Base-by-base conservation (phyloP, 2,888 invertebrate genomes). In the Epistrophe grossulariae region DNA sequence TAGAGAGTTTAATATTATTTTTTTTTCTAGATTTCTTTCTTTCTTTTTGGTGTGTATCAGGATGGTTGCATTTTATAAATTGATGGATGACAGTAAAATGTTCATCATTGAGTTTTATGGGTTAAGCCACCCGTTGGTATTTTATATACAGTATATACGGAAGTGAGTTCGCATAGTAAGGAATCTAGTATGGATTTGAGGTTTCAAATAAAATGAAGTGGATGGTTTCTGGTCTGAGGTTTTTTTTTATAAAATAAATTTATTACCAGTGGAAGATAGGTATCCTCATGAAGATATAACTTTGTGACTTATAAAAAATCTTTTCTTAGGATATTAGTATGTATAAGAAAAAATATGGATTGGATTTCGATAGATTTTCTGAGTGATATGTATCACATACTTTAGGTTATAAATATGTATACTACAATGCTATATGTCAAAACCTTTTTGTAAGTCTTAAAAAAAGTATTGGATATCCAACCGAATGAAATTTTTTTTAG, bases 41-140 rank as follows among this genome's bases (percentile, higher is more conserved):
- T 1, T 17, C 55, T 13, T 40, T 24, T 52, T 48, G 19, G 52
- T 31, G 40, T 19, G 52, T 19, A n/a, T 57, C 35, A n/a, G 45
- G 28, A 13, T 72, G 57, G 57, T 24, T 72, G 59, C 70, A 72
- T 19, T 66, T 77, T 4, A 70, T 31, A 43, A 57, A 72, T 64
- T 62, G 66, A 79, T 71, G 70, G 57, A 8, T 48, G 74, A 60
- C 79, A 71, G 71, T 76, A 72, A 66, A 74, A 74, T 55, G 70
- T 70, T 52, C 48, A 43, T 50, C 35, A 68, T 68, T 68, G 35
- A 28, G 50, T 68, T 68, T 50, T 64, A 45, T 43, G 28, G 24
- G 45, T 45, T 45, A 43, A 50, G 66, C 66, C 50, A 68, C 31
- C 48, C 66, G 3, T 35, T 50, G 66, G 48, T 40, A 62, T 48